Evolutionary conservation across 2,888 invertebrate species (phyloP).

Genomic region (Lithophane socia): DNA sequence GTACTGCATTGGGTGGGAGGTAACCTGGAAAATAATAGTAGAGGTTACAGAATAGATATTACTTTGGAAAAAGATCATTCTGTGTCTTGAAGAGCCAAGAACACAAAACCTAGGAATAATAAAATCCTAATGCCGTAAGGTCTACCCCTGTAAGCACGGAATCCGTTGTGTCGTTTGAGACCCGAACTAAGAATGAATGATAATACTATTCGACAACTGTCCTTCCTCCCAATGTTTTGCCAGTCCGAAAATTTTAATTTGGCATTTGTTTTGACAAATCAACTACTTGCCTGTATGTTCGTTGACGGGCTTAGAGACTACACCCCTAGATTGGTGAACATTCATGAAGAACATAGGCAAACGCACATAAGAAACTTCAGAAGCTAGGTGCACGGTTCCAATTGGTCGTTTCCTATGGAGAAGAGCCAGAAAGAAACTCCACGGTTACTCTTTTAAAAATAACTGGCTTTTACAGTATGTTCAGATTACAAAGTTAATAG

Average conservation of each 20-base stretch:
- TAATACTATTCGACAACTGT: too few species aligned
- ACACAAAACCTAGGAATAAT: background rate
- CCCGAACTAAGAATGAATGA: too few species aligned
- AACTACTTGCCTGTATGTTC: too few species aligned
- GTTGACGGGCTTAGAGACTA: too few species aligned
- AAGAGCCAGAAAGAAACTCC: background rate
- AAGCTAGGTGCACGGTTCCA: background rate
- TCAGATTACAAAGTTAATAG: too few species aligned
- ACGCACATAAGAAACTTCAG: background rate
- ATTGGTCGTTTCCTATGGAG: background rate
- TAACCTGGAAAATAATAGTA: conserved; percentile 81
- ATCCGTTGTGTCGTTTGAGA: too few species aligned
- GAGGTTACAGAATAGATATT: background rate
- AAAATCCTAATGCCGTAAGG: background rate
- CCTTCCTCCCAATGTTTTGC: too few species aligned
- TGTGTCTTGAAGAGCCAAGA: background rate
- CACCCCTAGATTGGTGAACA: too few species aligned
- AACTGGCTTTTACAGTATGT: background rate
- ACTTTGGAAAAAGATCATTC: background rate
- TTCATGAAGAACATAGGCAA: too few species aligned
- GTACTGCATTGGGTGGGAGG: conserved; percentile 94
- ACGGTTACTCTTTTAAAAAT: background rate
- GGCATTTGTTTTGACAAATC: too few species aligned
- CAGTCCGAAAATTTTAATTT: too few species aligned
- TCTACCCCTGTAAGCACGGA: too few species aligned